Percentiles rank a stretch among this genome's conserved stretches.
phyloP scores from a whole-genome alignment of 2,113 vertebrate species.

The Pseudorectes ferrugineus region DNA sequence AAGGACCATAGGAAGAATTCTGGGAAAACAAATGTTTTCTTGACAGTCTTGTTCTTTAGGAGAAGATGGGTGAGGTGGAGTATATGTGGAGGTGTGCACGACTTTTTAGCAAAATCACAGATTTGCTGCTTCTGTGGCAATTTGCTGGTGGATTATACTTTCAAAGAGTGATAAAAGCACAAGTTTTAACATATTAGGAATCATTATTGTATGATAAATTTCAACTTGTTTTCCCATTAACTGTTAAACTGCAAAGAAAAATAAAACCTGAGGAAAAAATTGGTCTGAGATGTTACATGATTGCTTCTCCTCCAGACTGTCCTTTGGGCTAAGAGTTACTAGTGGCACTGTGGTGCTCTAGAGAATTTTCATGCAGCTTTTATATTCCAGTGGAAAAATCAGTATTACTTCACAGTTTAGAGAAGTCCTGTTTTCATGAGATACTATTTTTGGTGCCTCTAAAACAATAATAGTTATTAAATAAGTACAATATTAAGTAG shows the following conservation, averaged over 20 bases:
- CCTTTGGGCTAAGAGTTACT: background rate
- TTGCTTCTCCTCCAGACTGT: background rate
- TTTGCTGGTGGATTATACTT: background rate
- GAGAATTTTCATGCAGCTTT: background rate
- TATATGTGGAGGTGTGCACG: accelerated
- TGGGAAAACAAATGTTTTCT: background rate
- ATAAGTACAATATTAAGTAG: background rate
- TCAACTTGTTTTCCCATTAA: background rate
- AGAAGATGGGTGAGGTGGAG: background rate
- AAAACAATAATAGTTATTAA: background rate
- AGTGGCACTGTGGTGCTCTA: background rate
- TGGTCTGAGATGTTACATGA: accelerated
- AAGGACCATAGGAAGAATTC: background rate
- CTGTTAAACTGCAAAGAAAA: background rate
- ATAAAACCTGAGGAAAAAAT: background rate
- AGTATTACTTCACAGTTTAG: background rate
- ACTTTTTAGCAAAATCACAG: background rate
- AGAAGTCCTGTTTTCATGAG: background rate
- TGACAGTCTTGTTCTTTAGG: background rate
- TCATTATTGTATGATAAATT: background rate
- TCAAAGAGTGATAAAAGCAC: background rate
- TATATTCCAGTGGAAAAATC: background rate
- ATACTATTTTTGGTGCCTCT: background rate
- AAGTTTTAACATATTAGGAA: background rate
- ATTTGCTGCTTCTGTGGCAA: background rate